Percentiles rank a stretch among this genome's conserved stretches.
Evolutionary conservation across 1,140 invertebrate genomes (phyloP).

Genomic region (Polypedilum pembai): DNA sequence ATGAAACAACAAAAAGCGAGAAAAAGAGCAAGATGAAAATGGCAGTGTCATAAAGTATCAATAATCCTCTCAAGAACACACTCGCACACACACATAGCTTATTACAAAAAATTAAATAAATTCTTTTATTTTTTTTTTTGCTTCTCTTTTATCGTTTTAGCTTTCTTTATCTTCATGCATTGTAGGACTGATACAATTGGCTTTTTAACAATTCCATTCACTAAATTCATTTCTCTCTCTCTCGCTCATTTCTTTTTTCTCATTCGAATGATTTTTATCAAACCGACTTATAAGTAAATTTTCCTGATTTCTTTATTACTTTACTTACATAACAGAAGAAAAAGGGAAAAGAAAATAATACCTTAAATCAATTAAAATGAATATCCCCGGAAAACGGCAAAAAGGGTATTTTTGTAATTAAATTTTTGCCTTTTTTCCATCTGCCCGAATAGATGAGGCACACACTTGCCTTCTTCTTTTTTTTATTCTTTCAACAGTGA

Average conservation of each 20-base stretch:
- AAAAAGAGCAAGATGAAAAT: not conserved
- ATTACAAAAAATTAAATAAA: constrained; percentile 25
- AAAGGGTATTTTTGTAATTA: constrained; percentile 24
- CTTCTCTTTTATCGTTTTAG: not conserved
- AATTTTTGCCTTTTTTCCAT: constrained; percentile 15
- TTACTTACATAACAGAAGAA: not conserved
- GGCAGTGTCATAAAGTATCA: constrained; percentile 20
- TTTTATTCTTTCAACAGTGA: not conserved
- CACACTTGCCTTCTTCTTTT: not conserved
- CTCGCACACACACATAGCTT: not conserved
- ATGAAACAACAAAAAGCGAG: not conserved
- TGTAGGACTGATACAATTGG: not conserved
- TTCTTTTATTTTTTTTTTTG: constrained; percentile 1
- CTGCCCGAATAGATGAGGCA: not conserved
- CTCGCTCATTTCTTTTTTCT: not conserved
- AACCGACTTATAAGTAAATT: not conserved
- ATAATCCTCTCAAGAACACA: constrained; percentile 22
- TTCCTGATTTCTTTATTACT: constrained; percentile 20
- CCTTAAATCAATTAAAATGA: constrained; percentile 28
- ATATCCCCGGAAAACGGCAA: constrained; percentile 19
- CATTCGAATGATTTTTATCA: constrained; percentile 25
- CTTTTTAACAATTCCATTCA: constrained; percentile 1
- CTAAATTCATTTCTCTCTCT: not conserved
- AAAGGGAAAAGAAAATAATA: constrained; percentile 15
- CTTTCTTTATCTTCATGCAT: not conserved